Base-by-base conservation (phyloP, 2,797 vertebrate genomes). In the Falco columbarius region DNA sequence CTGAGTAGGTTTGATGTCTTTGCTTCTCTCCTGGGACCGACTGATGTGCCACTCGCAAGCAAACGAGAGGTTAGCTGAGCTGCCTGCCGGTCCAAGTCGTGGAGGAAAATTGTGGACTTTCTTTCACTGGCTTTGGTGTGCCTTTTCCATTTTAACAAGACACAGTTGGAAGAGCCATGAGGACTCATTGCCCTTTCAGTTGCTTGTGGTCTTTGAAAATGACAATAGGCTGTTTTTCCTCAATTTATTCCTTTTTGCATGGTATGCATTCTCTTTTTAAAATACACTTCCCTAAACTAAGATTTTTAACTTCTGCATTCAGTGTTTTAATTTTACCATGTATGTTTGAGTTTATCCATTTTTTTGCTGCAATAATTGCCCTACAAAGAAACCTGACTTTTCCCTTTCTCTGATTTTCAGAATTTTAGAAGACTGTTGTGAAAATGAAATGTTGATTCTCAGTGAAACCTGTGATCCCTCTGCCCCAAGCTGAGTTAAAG, bases 401-500 rank as follows among this genome's bases (percentile, higher is more conserved):
- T 51, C 46, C 46, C 8, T 75, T 62, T 68, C 66, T 8, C 42
- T 58, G 29, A 22, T 70, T 73, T 52, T 54, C 56, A 46, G 6
- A 24, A 46, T 59, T 58, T 73, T 26, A 61, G 56, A 77, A 46
- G 34, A 22, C 47, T 47, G 12, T 63, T 83, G 49, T 6, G 11
- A 62, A 89, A 86, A 54, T 23, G 61, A 54, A 32, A 47, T 21
- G 36, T 59, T 79, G 72, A n/a, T 86, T 90, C 56, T 30, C 34
- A 87, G 71, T 70, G 90, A 81, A 74, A 65, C 42, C 81, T 58
- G 79, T 58, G 75, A 51, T 95, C 52, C 46, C 49, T 94, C 62
- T 95, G 95, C 65, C 79, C 89, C 65, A 68, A 40, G 58, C 65
- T 61, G 92, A 92, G 90, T 82, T 76, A 63, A 86, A 92, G 85